Evolutionary conservation across 2,113 vertebrate species (phyloP).

Genomic region (Octodon degus): DNA sequence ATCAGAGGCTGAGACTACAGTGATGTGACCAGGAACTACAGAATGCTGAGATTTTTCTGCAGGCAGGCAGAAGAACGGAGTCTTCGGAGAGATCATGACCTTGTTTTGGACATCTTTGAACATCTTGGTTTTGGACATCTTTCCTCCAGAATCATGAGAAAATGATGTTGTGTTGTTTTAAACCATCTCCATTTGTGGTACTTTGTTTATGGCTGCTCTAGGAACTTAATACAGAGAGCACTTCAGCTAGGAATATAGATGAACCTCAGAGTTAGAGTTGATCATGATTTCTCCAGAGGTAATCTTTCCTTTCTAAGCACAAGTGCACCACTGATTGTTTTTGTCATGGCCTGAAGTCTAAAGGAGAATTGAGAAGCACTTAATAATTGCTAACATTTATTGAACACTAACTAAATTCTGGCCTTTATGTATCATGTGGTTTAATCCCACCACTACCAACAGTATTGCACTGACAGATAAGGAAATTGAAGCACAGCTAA

Average conservation of each 20-base stretch:
- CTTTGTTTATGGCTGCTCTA: neutral
- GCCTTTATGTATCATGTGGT: neutral
- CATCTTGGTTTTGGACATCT: neutral
- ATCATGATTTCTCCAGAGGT: neutral
- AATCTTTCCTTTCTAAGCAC: neutral
- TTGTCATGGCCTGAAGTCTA: neutral
- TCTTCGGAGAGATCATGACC: neutral
- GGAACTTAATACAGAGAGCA: neutral
- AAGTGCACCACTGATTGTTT: neutral
- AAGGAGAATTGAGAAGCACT: neutral
- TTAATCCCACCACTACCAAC: neutral
- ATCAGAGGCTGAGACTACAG: neutral
- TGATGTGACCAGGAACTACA: neutral
- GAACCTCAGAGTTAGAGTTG: neutral
- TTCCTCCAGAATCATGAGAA: neutral
- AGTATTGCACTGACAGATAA: neutral
- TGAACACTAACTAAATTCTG: neutral
- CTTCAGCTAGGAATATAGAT: neutral
- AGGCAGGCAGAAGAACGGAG: neutral
- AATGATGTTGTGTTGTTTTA: neutral
- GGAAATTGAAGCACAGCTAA: neutral
- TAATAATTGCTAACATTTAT: neutral
- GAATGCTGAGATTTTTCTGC: neutral
- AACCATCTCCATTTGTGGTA: neutral
- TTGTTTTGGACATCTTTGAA: neutral